Conservation (phyloP, 2,888 invertebrate genomes). For the Brachyptera risi region DNA sequence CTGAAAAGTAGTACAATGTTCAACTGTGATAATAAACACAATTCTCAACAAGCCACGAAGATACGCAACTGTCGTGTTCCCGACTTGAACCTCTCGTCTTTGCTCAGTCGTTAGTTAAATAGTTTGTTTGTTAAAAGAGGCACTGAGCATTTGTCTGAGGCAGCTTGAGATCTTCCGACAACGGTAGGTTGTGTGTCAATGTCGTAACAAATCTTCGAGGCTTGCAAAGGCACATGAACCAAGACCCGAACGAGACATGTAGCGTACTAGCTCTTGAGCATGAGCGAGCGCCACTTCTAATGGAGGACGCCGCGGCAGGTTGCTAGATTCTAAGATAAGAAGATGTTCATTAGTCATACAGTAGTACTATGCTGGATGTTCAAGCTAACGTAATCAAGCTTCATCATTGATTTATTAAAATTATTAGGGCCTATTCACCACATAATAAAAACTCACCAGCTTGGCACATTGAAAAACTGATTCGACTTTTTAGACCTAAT, state of each 20-base stretch:
- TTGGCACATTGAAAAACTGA: no score
- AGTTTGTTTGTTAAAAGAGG: conserved; percentile 15
- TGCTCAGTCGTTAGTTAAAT: not conserved
- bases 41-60: no score
- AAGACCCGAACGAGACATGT: conserved; percentile 85
- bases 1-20: no score
- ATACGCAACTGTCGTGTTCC: no score
- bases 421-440: no score
- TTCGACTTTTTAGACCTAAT: no score
- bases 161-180: conserved; percentile 24
- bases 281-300: conserved; percentile 90
- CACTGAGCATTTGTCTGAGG: conserved; percentile 26
- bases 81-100: no score
- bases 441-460: no score
- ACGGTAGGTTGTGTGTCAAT: conserved; percentile 45
- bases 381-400: no score
- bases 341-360: not conserved
- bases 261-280: conserved; percentile 79
- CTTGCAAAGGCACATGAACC: conserved; percentile 95
- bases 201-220: conserved; percentile 74
- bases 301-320: conserved; percentile 85
- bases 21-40: no score
- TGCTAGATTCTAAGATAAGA: conserved; percentile 73
- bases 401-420: no score
- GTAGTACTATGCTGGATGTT: no score